Base-by-base conservation (phyloP, 2,113 vertebrate species). In the rat (Rattus norvegicus) region DNA sequence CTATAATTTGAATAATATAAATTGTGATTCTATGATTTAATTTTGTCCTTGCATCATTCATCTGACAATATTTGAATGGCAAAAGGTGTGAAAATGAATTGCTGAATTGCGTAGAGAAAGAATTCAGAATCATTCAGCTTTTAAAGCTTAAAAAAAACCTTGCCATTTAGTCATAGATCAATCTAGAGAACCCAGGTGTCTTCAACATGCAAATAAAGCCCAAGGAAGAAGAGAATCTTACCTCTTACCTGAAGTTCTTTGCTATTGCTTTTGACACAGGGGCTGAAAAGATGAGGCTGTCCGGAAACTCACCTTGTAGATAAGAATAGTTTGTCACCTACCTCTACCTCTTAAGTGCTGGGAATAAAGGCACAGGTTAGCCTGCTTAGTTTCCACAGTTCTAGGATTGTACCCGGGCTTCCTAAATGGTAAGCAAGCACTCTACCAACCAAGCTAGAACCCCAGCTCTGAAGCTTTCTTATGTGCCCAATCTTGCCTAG, bases 31-130 rank as follows among this genome's bases (percentile, higher is more conserved):
- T 87, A 14, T 47, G 54, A 94, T 91, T 92, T 70, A 93, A 73
- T 97, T 91, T 87, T 87, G 5, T 75, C 76, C 56, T 86, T 47
- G 56, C 70, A 92, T 95, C 96, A 89, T 69, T 95, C 91, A 89
- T 36, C 77, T 65, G 81, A 95, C 73, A 69, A 61, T 59, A 92
- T 24, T 43, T 92, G 69, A 94, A 81, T 92, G 16, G 47, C 92
- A n/a, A 85, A 83, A 91, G 70, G 73, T 36, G 80, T 92, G 86
- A 93, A 95, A 95, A 95, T 90, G n/a, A 95, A 96, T 95, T 81
- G 17, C 81, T 90, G 33, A 95, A 96, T 94, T 77, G 19, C 67
- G 79, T 86, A 28, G 10, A 80, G 86, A 95, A 92, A 89, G 43
- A 86, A 85, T 95, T 70, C 72, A 89, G 81, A 95, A 70, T 70